Conservation (phyloP, 2,797 vertebrate genomes). For the Poeciliopsis turneri region DNA sequence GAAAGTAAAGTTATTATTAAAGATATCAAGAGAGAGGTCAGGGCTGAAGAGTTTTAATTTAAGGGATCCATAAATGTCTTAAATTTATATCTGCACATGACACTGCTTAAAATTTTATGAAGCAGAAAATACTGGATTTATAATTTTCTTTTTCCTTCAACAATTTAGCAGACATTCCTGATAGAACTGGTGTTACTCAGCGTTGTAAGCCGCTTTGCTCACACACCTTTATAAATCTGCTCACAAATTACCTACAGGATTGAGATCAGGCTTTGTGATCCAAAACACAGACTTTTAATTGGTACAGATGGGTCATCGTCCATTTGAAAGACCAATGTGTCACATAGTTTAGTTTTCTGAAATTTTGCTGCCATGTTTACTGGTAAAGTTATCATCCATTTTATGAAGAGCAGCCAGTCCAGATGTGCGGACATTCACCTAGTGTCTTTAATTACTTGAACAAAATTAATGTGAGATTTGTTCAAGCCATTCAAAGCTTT, state of each 20-base stretch:
- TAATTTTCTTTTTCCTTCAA: background rate
- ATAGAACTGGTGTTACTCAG: background rate
- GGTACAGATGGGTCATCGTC: background rate
- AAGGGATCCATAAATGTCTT: background rate
- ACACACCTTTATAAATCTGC: background rate
- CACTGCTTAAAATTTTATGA: background rate
- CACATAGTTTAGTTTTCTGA: background rate
- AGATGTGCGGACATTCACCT: background rate
- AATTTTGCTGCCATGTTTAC: background rate
- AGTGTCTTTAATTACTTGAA: background rate
- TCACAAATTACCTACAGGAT: background rate
- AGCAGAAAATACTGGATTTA: background rate
- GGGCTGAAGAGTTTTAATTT: background rate
- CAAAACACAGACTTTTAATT: background rate
- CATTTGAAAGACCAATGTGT: background rate
- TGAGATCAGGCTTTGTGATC: background rate
- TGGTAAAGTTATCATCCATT: background rate
- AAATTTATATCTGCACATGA: background rate
- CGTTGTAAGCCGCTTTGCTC: background rate
- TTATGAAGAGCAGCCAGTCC: background rate
- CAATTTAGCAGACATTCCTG: background rate
- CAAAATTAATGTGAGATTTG: background rate
- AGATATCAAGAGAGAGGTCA: background rate
- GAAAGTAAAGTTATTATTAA: background rate
- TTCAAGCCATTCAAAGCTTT: background rate